Base-by-base conservation (phyloP, 2,113 vertebrate genomes). In the Gobio gobio region DNA sequence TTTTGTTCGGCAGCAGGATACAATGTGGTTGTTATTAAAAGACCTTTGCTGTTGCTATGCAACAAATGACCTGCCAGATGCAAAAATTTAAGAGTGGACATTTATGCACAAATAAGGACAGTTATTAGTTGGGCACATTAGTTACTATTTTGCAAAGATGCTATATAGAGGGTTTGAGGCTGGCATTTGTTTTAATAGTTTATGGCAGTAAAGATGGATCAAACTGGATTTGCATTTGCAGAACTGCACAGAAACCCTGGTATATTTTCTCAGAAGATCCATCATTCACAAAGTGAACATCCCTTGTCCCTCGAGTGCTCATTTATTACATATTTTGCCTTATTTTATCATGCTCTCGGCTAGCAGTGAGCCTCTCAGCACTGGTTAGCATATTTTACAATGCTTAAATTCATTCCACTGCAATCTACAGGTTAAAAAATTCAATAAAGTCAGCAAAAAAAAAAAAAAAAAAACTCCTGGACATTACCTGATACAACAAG, bases 21-120 rank as follows among this genome's bases (percentile, higher is more conserved):
- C 33, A 64, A 81, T 81, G 24, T 68, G 45, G n/a, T 66, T 47
- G 45, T 49, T 81, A 82, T 64, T 82, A 18, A 68, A 54, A 66
- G 45, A 68, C 18, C 26, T 16, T 43, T 36, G 79, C 63, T 54
- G 79, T 82, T 82, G 63, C 79, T 68, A 82, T 82, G 79, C 79
- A 68, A 82, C 79, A 36, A 82, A 82, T 82, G 29, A 82, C 58
- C 58, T 3, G 9, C n/a, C 79, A 82, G 79, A 82, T 51, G 47
- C 61, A 82, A 68, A 33, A 14, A n/a, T 26, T 66, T 2, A 64
- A 26, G 40, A 26, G 79, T 54, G 24, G 45, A 68, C 63, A 54
- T 82, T 36, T 51, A 68, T 68, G 16, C 79, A 68, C 61, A 82
- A 68, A 54, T 54, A 82, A 82, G 26, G 18, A 82, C 79, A 8